Base-by-base conservation (phyloP, 2,797 vertebrate genomes). In the Chrosomus eos region DNA sequence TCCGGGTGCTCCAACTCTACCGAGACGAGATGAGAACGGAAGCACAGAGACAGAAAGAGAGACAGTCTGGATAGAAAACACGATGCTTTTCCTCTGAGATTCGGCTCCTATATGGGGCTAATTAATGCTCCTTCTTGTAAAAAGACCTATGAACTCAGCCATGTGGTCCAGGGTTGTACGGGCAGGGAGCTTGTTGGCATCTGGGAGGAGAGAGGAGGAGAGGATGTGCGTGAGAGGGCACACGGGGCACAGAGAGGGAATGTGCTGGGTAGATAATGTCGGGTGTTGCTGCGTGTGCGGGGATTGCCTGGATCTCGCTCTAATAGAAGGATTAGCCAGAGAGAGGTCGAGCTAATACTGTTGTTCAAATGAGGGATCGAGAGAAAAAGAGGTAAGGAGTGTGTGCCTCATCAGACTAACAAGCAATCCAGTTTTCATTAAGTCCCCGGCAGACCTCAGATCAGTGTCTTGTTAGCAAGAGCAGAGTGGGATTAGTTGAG, bases 101-200 rank as follows among this genome's bases (percentile, higher is more conserved):
- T 78, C 75, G 48, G 75, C 16, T 43, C 51, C 9, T 31, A 19
- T 62, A 62, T 51, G 67, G 72, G 88, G 89, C 82, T 93, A 94
- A 95, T 94, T 93, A 93, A 92, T 87, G 83, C 90, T 91, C 83
- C 79, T 93, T 91, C 77, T 93, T 91, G 86, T 89, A 83, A 91
- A 92, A 86, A 92, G 91, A 93, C 93, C 92, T 91, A 90, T 91
- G 90, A 87, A 89, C 90, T 85, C 89, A 80, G 76, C 86, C 73
- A 66, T 88, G 89, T 66, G 70, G 73, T 80, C 51, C 21, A 7
- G 74, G 62, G 55, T 9, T 53, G 85, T 36, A 26, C 5, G 36
- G 26, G 66, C 79, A 76, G 67, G 75, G 58, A 79, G 67, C 13
- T 76, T 79, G 79, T 68, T 40, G 51, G n/a, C 70, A 73, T 62